phyloP scores from a whole-genome alignment of 2,888 invertebrate species.

The Azorinus chamasolen region DNA sequence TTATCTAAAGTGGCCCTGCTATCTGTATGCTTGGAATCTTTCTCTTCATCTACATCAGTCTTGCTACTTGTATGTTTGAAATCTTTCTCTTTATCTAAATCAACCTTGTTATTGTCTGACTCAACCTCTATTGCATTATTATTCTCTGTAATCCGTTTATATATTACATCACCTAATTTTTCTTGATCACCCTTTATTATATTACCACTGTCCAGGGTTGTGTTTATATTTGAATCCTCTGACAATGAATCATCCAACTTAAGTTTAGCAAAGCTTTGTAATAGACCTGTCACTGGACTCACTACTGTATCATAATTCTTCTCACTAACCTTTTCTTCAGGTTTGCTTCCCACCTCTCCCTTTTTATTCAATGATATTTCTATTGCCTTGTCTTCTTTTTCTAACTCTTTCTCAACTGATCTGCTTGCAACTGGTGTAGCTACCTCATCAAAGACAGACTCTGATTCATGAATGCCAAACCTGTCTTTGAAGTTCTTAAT shows the following conservation, averaged over 20 bases:
- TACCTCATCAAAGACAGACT: not conserved
- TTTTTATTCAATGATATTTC: not conserved
- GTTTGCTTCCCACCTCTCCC: not conserved
- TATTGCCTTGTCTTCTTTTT: not conserved
- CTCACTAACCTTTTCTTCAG: not conserved
- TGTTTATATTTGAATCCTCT: too few relatives aligned
- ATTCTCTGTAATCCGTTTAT: too few relatives aligned
- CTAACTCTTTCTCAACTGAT: constrained; percentile 1
- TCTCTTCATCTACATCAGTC: too few relatives aligned
- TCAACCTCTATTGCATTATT: not conserved
- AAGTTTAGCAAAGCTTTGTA: constrained; percentile 61
- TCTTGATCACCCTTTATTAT: not conserved
- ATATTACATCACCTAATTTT: not conserved
- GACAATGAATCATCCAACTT: constrained; percentile 64
- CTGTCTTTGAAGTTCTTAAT: constrained; percentile 50
- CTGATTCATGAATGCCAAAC: constrained; percentile 25
- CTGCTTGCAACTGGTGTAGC: not conserved
- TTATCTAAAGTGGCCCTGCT: too few relatives aligned
- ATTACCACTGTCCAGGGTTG: constrained; percentile 9
- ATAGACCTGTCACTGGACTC: constrained; percentile 67
- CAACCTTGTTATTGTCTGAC: not conserved
- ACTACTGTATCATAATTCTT: constrained; percentile 9
- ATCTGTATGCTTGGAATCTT: not conserved
- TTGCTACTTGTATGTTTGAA: too few relatives aligned
- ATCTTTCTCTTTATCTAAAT: too few relatives aligned